phyloP scores from a whole-genome alignment of 2,113 vertebrate genomes.

The Pandion haliaetus region DNA sequence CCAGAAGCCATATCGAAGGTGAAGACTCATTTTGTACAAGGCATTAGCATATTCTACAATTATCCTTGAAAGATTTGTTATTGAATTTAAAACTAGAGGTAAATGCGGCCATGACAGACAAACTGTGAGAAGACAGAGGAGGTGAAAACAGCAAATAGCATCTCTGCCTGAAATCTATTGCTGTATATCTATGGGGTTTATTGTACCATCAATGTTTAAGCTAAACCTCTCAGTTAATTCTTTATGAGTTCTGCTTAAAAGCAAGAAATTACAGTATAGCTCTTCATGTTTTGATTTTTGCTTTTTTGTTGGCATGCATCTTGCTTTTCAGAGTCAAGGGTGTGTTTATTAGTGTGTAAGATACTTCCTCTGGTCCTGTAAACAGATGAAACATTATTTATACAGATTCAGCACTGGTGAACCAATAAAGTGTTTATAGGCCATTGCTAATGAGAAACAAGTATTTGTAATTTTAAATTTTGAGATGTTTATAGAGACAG shows the following conservation, averaged over 20 bases:
- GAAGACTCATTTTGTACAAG: background rate
- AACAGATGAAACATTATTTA: slow-evolving; percentile 38
- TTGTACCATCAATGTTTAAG: background rate
- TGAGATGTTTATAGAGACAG: slow-evolving; percentile 7
- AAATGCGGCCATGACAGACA: background rate
- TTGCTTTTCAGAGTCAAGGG: background rate
- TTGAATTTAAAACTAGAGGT: background rate
- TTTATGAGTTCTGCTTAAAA: background rate
- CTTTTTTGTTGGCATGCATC: background rate
- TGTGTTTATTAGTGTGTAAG: background rate
- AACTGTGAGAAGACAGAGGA: background rate
- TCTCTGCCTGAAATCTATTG: background rate
- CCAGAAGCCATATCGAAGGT: background rate
- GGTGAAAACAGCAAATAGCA: background rate
- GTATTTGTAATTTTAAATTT: slow-evolving; percentile 40
- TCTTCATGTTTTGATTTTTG: background rate
- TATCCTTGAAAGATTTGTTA: background rate
- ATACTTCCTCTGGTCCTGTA: background rate
- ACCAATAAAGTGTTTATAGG: slow-evolving; percentile 57
- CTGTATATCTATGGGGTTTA: background rate
- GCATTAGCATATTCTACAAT: background rate
- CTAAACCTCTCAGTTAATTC: background rate
- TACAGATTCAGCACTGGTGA: slow-evolving; percentile 34
- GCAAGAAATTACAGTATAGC: background rate
- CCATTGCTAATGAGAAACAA: slow-evolving; percentile 46